phyloP scores from a whole-genome alignment of 2,113 vertebrate species.

The Nasalis larvatus region DNA sequence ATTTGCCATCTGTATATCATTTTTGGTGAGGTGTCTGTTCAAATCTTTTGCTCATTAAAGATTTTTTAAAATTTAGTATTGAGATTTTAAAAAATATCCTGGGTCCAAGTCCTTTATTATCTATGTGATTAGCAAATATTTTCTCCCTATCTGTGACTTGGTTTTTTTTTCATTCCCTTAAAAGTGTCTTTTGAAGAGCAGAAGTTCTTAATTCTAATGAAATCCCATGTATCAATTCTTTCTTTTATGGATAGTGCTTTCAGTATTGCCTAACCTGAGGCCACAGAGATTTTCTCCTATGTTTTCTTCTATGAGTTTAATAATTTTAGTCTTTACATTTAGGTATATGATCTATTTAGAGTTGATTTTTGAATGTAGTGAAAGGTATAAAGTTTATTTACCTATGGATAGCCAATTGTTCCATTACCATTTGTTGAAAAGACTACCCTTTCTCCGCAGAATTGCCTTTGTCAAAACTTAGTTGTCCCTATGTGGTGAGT shows the following conservation, averaged over 20 bases:
- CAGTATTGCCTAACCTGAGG: neutral
- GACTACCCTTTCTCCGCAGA: neutral
- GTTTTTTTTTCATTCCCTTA: neutral
- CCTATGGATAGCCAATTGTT: neutral
- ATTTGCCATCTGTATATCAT: neutral
- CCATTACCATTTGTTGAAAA: neutral
- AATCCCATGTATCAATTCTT: neutral
- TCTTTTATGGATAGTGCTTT: neutral
- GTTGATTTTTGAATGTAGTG: neutral
- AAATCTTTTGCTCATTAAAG: neutral
- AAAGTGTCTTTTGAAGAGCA: conserved; percentile 35
- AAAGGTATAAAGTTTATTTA: neutral
- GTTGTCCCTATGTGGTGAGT: neutral
- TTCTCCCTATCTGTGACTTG: neutral
- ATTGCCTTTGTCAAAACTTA: neutral
- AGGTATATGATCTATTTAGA: neutral
- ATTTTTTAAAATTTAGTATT: neutral
- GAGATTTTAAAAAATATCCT: neutral
- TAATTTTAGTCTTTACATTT: neutral
- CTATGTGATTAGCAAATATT: conserved; percentile 6
- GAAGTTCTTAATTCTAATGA: conserved; percentile 50
- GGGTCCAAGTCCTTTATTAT: neutral
- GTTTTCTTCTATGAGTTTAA: neutral
- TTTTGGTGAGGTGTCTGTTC: neutral
- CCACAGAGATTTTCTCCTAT: neutral